Evolutionary conservation across 2,113 vertebrate genomes (phyloP).

Genomic region (Eurypyga helias): DNA sequence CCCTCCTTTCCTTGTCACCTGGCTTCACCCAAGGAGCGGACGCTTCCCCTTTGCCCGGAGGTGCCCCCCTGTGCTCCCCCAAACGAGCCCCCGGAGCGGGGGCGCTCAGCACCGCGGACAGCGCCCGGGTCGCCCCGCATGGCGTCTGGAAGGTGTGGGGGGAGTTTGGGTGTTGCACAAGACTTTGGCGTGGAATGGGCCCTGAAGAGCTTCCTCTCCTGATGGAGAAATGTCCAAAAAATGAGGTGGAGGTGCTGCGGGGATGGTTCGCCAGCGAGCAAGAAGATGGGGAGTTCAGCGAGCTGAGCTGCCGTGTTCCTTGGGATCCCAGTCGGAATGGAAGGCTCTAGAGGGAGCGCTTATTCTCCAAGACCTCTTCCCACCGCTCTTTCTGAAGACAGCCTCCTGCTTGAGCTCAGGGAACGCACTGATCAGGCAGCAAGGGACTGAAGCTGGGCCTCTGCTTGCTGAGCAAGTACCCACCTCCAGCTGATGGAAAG

Average conservation of each 20-base stretch:
- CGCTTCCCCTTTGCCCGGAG: fast-evolving
- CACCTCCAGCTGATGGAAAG: not conserved
- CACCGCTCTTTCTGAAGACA: not conserved
- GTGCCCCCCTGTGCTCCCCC: not conserved
- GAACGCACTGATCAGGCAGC: not conserved
- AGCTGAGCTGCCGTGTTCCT: not conserved
- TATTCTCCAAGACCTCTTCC: not conserved
- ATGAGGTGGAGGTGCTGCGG: fast-evolving
- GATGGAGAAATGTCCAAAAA: not conserved
- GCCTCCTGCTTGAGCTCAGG: not conserved
- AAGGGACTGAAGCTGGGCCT: not conserved
- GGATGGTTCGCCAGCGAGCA: not conserved
- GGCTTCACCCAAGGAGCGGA: not conserved
- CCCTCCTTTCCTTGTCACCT: not conserved
- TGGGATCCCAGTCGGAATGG: fast-evolving
- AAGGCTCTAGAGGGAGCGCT: not conserved
- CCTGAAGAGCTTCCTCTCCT: not conserved
- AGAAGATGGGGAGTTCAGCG: not conserved
- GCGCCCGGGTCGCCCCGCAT: not conserved
- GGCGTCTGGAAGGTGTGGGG: not conserved
- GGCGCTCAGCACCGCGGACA: slow-evolving; percentile 36
- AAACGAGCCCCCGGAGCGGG: not conserved
- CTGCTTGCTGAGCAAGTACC: not conserved
- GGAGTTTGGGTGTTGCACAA: not conserved
- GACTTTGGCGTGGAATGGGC: fast-evolving